phyloP scores from a whole-genome alignment of 2,797 vertebrate genomes.

The Coccyzus lansbergi region DNA sequence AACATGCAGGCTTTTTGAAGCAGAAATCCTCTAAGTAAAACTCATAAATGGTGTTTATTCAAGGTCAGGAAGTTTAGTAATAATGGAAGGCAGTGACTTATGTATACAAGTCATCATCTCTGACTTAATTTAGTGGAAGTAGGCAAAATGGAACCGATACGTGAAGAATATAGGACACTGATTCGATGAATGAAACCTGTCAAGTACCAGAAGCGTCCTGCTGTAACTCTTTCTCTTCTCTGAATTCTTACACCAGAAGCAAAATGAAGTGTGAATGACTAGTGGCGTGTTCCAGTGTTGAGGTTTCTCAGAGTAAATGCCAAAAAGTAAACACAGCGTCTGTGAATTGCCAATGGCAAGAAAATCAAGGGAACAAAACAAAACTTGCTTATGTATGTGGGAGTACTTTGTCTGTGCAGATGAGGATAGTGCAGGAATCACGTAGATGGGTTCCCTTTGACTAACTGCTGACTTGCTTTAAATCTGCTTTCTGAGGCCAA shows the following conservation, averaged over 20 bases:
- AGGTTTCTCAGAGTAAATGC: constrained; percentile 71
- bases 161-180: background rate
- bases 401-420: constrained; percentile 1
- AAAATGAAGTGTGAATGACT: constrained; percentile 18
- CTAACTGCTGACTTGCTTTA: constrained; percentile 53
- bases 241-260: constrained; percentile 58
- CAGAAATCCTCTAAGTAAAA: constrained; percentile 13
- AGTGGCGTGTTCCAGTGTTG: constrained; percentile 51
- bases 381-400: background rate
- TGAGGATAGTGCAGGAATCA: background rate
- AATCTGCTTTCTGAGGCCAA: constrained; percentile 23
- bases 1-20: constrained; percentile 43
- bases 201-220: constrained; percentile 40
- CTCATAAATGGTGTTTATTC: background rate
- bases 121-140: background rate
- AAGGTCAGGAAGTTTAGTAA: background rate
- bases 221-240: constrained; percentile 59
- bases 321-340: constrained; percentile 45
- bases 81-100: background rate
- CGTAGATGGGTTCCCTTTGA: constrained; percentile 2
- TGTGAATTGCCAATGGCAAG: constrained; percentile 50
- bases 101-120: background rate
- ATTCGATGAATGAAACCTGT: constrained; percentile 1
- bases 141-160: constrained; percentile 20
- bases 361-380: constrained; percentile 52